phyloP scores from a whole-genome alignment of 2,113 vertebrate genomes.

The Hemichromis elongatus region DNA sequence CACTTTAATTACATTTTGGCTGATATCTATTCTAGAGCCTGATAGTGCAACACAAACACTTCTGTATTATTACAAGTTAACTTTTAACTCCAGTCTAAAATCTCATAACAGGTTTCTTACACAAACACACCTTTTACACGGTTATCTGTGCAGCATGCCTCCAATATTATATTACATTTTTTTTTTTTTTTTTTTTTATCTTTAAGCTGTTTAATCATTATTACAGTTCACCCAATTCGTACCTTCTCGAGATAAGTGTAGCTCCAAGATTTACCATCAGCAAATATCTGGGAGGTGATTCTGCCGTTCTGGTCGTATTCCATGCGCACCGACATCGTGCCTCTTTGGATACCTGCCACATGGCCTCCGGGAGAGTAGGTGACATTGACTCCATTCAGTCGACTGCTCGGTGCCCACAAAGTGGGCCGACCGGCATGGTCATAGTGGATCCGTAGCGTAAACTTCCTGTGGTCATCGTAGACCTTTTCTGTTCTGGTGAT shows the following conservation, averaged over 20 bases:
- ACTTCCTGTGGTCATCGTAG: slow-evolving; percentile 97
- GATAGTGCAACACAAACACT: slow-evolving; percentile 26
- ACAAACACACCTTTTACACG: neutral
- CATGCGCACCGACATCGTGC: slow-evolving; percentile 98
- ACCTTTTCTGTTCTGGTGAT: slow-evolving; percentile 98
- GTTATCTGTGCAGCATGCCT: neutral
- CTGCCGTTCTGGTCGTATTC: slow-evolving; percentile 92
- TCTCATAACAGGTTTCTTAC: neutral
- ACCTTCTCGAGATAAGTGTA: slow-evolving; percentile 88
- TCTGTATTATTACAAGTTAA: slow-evolving; percentile 20
- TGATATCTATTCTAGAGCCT: slow-evolving; percentile 30
- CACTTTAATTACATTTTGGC: slow-evolving; percentile 56
- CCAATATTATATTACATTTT: neutral
- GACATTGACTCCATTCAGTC: slow-evolving; percentile 92
- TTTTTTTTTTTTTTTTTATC: too few species aligned
- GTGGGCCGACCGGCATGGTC: slow-evolving; percentile 91
- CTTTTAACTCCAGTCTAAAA: slow-evolving; percentile 18
- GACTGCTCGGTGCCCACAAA: slow-evolving; percentile 95
- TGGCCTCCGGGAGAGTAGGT: slow-evolving; percentile 90
- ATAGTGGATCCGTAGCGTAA: slow-evolving; percentile 92
- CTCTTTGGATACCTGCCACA: slow-evolving; percentile 91
- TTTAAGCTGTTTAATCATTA: neutral
- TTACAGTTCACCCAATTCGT: neutral
- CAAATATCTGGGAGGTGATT: slow-evolving; percentile 91
- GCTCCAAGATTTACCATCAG: slow-evolving; percentile 95